These are phyloP conservation scores for Chaetodon trifasciatus DNA, from an alignment of 2,797 vertebrate genomes.

Conservation along the genomic window DNA sequence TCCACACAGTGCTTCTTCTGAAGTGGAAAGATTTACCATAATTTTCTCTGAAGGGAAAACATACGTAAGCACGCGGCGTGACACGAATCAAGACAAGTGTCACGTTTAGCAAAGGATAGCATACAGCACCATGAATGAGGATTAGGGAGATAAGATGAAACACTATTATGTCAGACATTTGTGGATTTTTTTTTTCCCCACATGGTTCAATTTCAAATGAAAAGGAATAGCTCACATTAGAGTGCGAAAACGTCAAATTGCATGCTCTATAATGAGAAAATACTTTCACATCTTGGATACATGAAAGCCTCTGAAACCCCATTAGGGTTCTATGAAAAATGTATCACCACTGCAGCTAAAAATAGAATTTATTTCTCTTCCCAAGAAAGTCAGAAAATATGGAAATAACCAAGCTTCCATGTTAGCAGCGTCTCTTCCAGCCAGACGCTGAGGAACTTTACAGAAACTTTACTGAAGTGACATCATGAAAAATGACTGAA, in stretches of 20 bases:
- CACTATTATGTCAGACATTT: background rate
- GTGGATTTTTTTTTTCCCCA: background rate
- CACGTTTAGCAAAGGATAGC: background rate
- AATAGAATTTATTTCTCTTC: background rate
- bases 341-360: background rate
- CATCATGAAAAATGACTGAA: background rate
- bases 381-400: background rate
- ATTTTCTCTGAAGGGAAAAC: conserved; percentile 33
- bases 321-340: background rate
- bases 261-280: background rate
- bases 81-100: conserved; percentile 15
- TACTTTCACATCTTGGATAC: conserved; percentile 5
- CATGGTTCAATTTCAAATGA: background rate
- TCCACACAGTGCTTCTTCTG: conserved; percentile 24
- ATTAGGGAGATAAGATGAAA: background rate
- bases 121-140: background rate
- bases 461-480: no score
- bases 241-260: background rate
- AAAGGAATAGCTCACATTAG: background rate
- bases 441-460: background rate
- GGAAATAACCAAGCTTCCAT: background rate
- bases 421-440: background rate
- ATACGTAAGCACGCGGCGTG: background rate
- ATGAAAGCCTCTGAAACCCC: background rate
- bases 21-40: conserved; percentile 19